These are phyloP conservation scores for Pogonomyrmex barbatus DNA, from an alignment of 1,140 invertebrate genomes.

Conservation along the genomic window DNA sequence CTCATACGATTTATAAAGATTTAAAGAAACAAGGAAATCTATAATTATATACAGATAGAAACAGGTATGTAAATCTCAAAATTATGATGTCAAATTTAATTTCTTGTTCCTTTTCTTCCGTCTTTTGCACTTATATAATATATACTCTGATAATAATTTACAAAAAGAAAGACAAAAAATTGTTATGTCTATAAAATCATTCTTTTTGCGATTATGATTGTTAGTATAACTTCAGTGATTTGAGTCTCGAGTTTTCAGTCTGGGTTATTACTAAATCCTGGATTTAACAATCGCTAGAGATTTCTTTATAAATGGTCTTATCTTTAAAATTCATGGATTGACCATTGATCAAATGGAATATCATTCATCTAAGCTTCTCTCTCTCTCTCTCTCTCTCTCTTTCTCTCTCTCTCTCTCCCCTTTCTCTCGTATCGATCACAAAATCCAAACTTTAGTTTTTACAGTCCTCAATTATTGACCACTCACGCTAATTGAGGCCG, in stretches of 20 bases:
- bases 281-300: slow-evolving; percentile 51
- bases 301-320: slow-evolving; percentile 19
- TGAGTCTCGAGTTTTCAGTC: slow-evolving; percentile 68
- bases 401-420: too few species aligned
- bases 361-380: neutral
- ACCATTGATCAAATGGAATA: neutral
- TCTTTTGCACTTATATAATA: neutral
- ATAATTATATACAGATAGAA: slow-evolving; percentile 47
- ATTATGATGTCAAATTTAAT: slow-evolving; percentile 38
- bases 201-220: slow-evolving; percentile 49
- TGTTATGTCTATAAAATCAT: slow-evolving; percentile 62
- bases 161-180: slow-evolving; percentile 49
- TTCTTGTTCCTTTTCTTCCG: neutral
- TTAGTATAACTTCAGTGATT: slow-evolving; percentile 65
- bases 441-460: slow-evolving; percentile 59
- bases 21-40: slow-evolving; percentile 37
- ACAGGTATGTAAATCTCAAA: slow-evolving; percentile 30
- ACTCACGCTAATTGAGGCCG: slow-evolving; percentile 63
- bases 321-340: slow-evolving; percentile 16
- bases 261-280: slow-evolving; percentile 50
- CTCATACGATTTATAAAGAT: neutral
- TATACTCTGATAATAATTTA: slow-evolving; percentile 33
- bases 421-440: slow-evolving; percentile 16
- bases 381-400: too few species aligned
- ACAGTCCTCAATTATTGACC: slow-evolving; percentile 54